Percentiles rank a stretch among this genome's conserved stretches.
phyloP scores from a whole-genome alignment of 2,113 vertebrate species.

The Butorides virescens region DNA sequence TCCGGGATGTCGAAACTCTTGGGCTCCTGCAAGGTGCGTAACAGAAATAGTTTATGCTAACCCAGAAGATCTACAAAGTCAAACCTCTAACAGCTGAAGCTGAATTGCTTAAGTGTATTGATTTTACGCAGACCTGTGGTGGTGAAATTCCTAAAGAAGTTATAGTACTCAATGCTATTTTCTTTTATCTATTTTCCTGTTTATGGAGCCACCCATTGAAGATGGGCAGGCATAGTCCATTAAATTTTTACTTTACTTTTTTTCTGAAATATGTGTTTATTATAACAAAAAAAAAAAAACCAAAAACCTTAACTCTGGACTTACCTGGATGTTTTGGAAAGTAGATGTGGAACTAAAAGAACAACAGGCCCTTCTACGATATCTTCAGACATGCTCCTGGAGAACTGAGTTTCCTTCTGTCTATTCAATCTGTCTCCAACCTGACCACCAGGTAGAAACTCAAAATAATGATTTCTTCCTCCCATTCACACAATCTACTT shows the following conservation, averaged over 20 bases:
- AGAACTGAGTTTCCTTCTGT: background rate
- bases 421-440: background rate
- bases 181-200: background rate
- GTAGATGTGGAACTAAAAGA: background rate
- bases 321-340: background rate
- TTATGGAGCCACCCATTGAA: background rate
- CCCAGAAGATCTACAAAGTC: background rate
- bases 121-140: background rate
- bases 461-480: background rate
- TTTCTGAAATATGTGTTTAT: background rate
- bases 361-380: background rate
- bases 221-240: background rate
- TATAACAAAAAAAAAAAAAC: background rate
- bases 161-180: background rate
- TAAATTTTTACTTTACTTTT: background rate
- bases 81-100: background rate
- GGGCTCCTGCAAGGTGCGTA: rapidly evolving
- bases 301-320: background rate
- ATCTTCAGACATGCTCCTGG: background rate
- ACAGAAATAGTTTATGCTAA: background rate
- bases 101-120: background rate
- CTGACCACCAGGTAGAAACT: background rate
- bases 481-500: background rate
- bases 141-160: background rate
- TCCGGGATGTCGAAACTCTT: background rate